A percentile compares a stretch with the other conserved stretches of the same genome.
Conservation (phyloP, 2,113 vertebrate genomes). For the Macquaria australasica region DNA sequence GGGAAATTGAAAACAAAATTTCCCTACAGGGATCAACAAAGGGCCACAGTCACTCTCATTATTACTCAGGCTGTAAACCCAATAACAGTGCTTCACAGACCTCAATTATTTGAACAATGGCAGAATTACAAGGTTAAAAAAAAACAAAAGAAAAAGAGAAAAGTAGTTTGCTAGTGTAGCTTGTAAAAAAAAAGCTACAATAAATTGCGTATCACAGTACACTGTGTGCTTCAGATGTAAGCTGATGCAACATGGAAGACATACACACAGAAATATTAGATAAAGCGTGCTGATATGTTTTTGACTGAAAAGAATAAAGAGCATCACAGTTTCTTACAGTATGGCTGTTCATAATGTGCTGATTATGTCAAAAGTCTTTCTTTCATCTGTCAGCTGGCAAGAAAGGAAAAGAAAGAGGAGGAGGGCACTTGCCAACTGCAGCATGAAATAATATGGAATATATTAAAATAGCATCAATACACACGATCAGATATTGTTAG, state of each 20-base stretch:
- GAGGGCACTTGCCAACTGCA: slow-evolving; percentile 39
- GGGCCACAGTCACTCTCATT: not conserved
- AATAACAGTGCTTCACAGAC: not conserved
- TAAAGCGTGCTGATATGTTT: slow-evolving; percentile 28
- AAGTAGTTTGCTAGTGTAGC: not conserved
- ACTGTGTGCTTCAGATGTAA: slow-evolving; percentile 35
- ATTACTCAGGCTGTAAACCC: slow-evolving; percentile 15
- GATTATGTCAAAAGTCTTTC: slow-evolving; percentile 74
- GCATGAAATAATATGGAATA: slow-evolving; percentile 58
- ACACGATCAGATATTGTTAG: slow-evolving; percentile 48
- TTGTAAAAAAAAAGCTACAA: slow-evolving; percentile 25
- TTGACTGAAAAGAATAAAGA: slow-evolving; percentile 37
- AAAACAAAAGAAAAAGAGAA: not conserved
- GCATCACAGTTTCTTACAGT: slow-evolving; percentile 36
- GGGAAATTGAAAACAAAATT: slow-evolving; percentile 45
- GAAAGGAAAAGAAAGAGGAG: slow-evolving; percentile 20
- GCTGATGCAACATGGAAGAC: slow-evolving; percentile 63
- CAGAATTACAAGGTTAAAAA: slow-evolving; percentile 8
- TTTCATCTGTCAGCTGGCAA: slow-evolving; percentile 52
- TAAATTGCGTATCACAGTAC: not conserved
- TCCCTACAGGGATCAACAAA: slow-evolving; percentile 42
- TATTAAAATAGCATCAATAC: slow-evolving; percentile 67
- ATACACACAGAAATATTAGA: slow-evolving; percentile 39
- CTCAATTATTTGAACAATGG: not conserved
- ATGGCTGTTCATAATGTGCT: slow-evolving; percentile 64